Base-by-base conservation (phyloP, 1,140 invertebrate genomes). In the Orchesella cincta region DNA sequence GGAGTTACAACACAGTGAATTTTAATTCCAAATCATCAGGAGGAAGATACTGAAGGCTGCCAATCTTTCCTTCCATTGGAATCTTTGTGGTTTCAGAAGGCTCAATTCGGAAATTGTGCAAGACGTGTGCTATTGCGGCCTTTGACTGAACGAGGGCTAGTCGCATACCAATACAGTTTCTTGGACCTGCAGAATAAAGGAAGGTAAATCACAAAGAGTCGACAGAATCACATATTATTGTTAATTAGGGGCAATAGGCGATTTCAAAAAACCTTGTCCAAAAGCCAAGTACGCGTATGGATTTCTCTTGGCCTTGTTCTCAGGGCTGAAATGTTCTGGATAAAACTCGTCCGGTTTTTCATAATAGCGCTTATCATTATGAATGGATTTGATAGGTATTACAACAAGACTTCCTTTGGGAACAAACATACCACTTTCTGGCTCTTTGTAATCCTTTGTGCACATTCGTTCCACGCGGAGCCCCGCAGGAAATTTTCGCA, bases 311-410 rank as follows among this genome's bases (percentile, higher is more conserved):
- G 80, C 64, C 20, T 82, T 80, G 75, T 85, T 84, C 70, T 84
- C 82, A 20, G 86, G 85, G 5, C 85, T 80, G 81, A 90, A 90
- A 76, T 88, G 82, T 70, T 90, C 88, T 0, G 90, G 90, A 83
- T 89, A 84, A 83, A 89, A 91, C 75, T 67, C 62, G 46, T 81
- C 76, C 14, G 81, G 81, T 51, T 81, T 85, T 33, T 88, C 86
- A 79, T 84, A 90, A 71, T 84, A 82, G 46, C 86, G 83, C 5
- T 84, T 84, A 80, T 89, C 85, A 33, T 85, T 83, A 79, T 88
- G 87, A 29, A 89, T 76, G 12, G 83, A 83, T 71, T 84, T 83
- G 0, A 86, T 78, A 1, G 85, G 84, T 5, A 87, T 80, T 26
- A 75, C 75, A 0, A 87, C 81, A 1, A 79, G 78, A 20, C 81